Percentiles rank a stretch among this genome's conserved stretches.
Evolutionary conservation across 2,113 vertebrate genomes (phyloP).

Genomic region (Hippocampus comes): DNA sequence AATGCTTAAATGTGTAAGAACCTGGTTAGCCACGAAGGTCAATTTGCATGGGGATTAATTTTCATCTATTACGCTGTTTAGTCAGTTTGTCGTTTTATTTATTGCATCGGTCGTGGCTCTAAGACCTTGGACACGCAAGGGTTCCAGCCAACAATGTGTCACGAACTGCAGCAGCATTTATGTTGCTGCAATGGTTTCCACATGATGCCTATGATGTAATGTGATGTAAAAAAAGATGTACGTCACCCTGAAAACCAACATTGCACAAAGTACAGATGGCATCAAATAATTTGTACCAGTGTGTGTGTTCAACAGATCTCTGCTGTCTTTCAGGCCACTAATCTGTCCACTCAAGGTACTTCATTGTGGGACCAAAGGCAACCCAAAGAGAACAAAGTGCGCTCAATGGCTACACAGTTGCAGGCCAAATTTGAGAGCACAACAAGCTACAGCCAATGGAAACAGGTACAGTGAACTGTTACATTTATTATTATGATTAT

Average conservation of each 20-base stretch:
- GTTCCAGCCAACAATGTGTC: no score
- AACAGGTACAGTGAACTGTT: slow-evolving; percentile 72
- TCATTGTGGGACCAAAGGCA: slow-evolving; percentile 60
- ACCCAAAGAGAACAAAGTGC: slow-evolving; percentile 88
- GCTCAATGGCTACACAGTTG: slow-evolving; percentile 89
- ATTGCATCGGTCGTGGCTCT: no score
- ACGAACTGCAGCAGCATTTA: no score
- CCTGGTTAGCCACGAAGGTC: no score
- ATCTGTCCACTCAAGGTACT: slow-evolving; percentile 65
- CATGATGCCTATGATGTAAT: no score
- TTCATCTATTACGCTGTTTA: no score
- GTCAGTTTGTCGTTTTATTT: no score
- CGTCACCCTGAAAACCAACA: no score
- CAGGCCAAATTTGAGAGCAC: slow-evolving; percentile 89
- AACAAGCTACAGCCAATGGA: slow-evolving; percentile 67
- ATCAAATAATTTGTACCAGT: background rate
- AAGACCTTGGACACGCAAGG: no score
- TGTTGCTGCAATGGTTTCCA: background rate
- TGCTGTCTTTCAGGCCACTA: slow-evolving; percentile 67
- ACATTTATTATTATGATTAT: background rate
- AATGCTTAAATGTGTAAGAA: no score
- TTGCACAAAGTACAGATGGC: background rate
- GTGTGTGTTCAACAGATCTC: background rate
- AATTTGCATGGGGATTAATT: no score
- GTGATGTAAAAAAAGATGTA: background rate